Percentiles rank a stretch among this genome's conserved stretches.
Conservation (phyloP, 2,888 invertebrate species). For the Drosophila barbarae region DNA sequence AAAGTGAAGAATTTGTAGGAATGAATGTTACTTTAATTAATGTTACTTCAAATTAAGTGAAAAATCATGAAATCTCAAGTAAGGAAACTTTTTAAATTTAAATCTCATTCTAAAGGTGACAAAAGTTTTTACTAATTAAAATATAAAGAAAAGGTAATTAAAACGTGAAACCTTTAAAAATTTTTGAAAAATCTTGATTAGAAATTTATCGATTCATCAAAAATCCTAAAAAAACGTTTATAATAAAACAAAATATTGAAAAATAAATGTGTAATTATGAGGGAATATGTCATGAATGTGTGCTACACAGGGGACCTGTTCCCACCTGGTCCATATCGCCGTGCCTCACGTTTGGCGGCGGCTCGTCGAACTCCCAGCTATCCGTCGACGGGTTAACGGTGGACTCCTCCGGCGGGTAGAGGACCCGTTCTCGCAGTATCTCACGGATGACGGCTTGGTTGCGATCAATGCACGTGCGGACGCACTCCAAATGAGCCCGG, state of each 20-base stretch:
- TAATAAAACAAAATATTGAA: not conserved
- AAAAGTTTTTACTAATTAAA: not conserved
- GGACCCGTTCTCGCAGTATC: conserved; percentile 82
- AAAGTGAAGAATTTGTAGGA: not conserved
- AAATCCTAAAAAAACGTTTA: not conserved
- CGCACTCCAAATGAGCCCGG: conserved; percentile 85
- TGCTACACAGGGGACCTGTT: not conserved
- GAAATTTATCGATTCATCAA: not conserved
- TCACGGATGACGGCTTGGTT: conserved; percentile 80
- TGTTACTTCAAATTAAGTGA: too few relatives aligned
- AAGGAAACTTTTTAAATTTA: not conserved
- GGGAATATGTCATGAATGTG: not conserved
- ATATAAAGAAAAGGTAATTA: not conserved
- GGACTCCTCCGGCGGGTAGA: conserved; percentile 81
- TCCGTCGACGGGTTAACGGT: conserved; percentile 8
- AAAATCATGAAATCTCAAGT: not conserved
- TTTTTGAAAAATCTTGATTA: not conserved
- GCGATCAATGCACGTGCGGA: conserved; percentile 89
- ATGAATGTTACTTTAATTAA: not conserved
- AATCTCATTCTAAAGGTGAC: not conserved
- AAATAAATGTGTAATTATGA: not conserved
- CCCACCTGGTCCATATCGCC: conserved; percentile 77
- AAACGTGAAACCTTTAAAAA: not conserved
- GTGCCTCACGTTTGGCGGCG: conserved; percentile 70
- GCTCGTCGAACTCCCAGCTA: conserved; percentile 41